Evolutionary conservation across 2,888 invertebrate genomes (phyloP).

Genomic region (Drosophila mercatorum): DNA sequence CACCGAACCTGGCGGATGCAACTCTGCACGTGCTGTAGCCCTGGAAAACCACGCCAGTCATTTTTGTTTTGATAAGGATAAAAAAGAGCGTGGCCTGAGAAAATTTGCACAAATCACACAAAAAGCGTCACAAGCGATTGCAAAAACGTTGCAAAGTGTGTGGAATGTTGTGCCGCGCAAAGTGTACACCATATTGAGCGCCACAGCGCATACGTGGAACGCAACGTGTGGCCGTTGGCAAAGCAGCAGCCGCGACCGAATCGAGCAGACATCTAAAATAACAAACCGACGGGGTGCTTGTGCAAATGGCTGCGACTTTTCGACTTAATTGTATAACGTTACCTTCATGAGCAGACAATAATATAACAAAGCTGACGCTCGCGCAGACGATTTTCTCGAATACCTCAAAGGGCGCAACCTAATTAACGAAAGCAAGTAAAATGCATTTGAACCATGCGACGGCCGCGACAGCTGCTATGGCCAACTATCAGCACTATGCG

Average conservation of each 20-base stretch:
- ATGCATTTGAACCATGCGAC: conserved; percentile 83
- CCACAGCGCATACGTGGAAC: conserved; percentile 69
- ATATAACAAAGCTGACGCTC: conserved; percentile 34
- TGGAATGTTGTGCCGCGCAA: conserved; percentile 56
- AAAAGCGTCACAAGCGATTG: conserved; percentile 65
- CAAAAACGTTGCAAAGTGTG: conserved; percentile 61
- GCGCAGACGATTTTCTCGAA: conserved; percentile 61
- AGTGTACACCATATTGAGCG: conserved; percentile 53
- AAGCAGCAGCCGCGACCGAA: conserved; percentile 56
- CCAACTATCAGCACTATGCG: conserved; percentile 82
- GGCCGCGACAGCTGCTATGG: conserved; percentile 80
- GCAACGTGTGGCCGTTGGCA: conserved; percentile 63
- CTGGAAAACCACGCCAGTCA: conserved; percentile 80
- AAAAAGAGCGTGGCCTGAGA: conserved; percentile 81
- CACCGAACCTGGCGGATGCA: conserved; percentile 42
- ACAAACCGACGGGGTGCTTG: conserved; percentile 68
- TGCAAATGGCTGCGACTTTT: conserved; percentile 64
- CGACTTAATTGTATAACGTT: conserved; percentile 60
- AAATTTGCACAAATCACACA: conserved; percentile 62
- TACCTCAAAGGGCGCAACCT: conserved; percentile 72
- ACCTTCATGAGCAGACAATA: conserved; percentile 68
- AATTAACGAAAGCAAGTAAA: conserved; percentile 40
- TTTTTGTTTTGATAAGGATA: conserved; percentile 84
- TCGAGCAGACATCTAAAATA: conserved; percentile 79
- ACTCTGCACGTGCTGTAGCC: conserved; percentile 57